Evolutionary conservation across 2,888 invertebrate genomes (phyloP).

Genomic region (Tipula vernalis): DNA sequence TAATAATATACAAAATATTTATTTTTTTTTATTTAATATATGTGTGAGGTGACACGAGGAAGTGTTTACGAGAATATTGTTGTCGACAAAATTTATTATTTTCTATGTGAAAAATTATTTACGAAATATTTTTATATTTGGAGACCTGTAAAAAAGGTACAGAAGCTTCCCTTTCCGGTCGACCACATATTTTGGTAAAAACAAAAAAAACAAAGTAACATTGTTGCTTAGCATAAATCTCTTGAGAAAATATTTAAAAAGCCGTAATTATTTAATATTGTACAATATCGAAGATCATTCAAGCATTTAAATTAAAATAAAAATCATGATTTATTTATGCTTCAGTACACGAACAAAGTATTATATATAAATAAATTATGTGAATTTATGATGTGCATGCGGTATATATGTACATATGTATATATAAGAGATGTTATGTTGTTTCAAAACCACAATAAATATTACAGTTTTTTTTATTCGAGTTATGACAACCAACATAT

Average conservation of each 20-base stretch:
- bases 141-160: neutral
- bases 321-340: slow-evolving; percentile 4
- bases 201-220: neutral
- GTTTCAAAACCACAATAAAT: neutral
- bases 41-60: neutral
- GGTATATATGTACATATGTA: neutral
- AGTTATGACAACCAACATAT: neutral
- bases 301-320: neutral
- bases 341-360: neutral
- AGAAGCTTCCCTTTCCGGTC: neutral
- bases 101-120: neutral
- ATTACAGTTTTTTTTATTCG: neutral
- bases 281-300: neutral
- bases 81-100: neutral
- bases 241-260: neutral
- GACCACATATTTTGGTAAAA: neutral
- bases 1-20: neutral
- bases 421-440: neutral
- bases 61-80: neutral
- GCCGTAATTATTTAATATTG: neutral
- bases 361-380: neutral
- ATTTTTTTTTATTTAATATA: neutral
- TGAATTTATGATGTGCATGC: neutral
- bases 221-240: neutral
- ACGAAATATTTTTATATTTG: no score